These are phyloP conservation scores for Speoplatyrhinus poulsoni DNA, from an alignment of 2,113 vertebrate species.

Conservation along the genomic window DNA sequence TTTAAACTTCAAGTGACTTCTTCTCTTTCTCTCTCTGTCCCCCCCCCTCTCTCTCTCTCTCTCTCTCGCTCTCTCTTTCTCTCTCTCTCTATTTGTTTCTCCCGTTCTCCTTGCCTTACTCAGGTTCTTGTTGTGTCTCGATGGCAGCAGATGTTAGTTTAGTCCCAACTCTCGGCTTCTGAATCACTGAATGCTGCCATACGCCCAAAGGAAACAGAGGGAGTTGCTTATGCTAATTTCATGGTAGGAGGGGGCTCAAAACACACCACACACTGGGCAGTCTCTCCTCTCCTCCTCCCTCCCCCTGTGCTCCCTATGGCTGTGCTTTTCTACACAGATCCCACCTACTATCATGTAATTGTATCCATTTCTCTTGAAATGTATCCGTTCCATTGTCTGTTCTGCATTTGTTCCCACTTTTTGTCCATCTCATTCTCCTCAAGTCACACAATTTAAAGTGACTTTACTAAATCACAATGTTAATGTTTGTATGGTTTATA, in stretches of 20 bases:
- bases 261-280: slow-evolving; percentile 35
- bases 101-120: not conserved
- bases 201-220: slow-evolving; percentile 47
- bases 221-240: slow-evolving; percentile 57
- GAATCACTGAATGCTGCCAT: slow-evolving; percentile 51
- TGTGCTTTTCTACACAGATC: not conserved
- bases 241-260: slow-evolving; percentile 51
- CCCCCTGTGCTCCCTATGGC: not conserved
- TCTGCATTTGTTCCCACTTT: not conserved
- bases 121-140: not conserved
- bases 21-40: not conserved
- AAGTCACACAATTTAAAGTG: not conserved
- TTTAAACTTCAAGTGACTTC: not conserved
- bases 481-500: no score
- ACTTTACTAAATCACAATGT: no score
- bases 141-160: slow-evolving; percentile 20
- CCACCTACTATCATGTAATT: not conserved
- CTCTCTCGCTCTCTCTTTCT: no score
- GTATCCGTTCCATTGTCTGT: not conserved
- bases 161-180: slow-evolving; percentile 42
- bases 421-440: not conserved
- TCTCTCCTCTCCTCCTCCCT: slow-evolving; percentile 44
- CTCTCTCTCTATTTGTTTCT: not conserved
- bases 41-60: not conserved
- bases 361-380: not conserved